Evolutionary conservation across 2,797 vertebrate genomes (phyloP).

Genomic region (Cygnus olor): DNA sequence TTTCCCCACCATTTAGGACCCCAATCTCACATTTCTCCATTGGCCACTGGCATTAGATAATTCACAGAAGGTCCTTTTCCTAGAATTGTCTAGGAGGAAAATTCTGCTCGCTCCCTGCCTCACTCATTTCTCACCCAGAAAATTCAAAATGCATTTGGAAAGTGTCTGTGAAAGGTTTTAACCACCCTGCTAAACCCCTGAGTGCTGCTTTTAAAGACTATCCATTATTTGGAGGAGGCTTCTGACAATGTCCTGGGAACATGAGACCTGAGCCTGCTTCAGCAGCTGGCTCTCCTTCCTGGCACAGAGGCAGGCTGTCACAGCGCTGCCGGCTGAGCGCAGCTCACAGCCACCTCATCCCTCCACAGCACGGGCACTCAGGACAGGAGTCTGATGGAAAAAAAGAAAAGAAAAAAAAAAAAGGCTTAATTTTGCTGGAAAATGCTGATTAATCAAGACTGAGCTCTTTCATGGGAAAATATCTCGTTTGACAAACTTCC

Average conservation of each 20-base stretch:
- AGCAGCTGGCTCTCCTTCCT: constrained; percentile 69
- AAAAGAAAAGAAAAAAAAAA: background rate
- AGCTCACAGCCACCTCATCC: constrained; percentile 48
- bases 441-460: constrained; percentile 19
- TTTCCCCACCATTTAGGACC: background rate
- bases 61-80: background rate
- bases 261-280: background rate
- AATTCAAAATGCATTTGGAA: constrained; percentile 46
- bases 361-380: background rate
- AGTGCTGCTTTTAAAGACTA: constrained; percentile 52
- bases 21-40: background rate
- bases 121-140: constrained; percentile 51
- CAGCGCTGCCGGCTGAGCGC: fast-evolving
- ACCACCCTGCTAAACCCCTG: background rate
- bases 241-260: constrained; percentile 51
- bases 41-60: background rate
- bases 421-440: background rate
- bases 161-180: constrained; percentile 62
- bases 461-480: background rate
- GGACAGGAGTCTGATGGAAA: background rate
- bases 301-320: constrained; percentile 42
- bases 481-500: background rate
- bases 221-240: constrained; percentile 54
- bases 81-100: background rate
- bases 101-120: background rate